Base-by-base conservation (phyloP, 1,140 invertebrate genomes). In the Piezodorus guildinii region DNA sequence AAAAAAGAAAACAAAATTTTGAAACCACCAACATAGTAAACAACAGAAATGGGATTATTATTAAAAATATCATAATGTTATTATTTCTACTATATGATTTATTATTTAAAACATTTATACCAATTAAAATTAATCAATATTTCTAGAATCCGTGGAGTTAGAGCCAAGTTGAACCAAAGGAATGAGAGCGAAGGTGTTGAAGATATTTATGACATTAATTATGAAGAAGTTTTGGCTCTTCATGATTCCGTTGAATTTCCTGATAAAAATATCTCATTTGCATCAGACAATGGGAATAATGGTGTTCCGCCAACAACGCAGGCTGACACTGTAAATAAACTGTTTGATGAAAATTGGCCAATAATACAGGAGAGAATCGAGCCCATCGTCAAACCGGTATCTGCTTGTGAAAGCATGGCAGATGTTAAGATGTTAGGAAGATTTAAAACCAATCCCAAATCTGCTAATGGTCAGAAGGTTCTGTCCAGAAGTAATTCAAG, bases 341-440 rank as follows among this genome's bases (percentile, higher is more conserved):
- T 54, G 15, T 44, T 46, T 25, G 58, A 65, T 21, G 21, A 62
- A 62, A 16, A 21, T 27, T 52, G 51, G n/a, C 60, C 56, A 17
- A 52, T 21, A 34, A 39, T 62, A 23, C 52, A 23, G 14, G 23
- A 23, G 15, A 63, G 63, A 66, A 45, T 46, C 25, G 44, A 46
- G n/a, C 60, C 45, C 19, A 21, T 62, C 16, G 16, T 46, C 15
- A 62, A 62, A 62, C 17, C 59, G 10, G 23, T 27, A 16, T 56
- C 45, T 8, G 44, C 39, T 15, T 12, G 23, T 17, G 21, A 19
- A 46, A 45, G 17, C 6, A 27, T 27, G 15, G 6, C 17, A 27
- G 17, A 23, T 56, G 23, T 23, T 3, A 21, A 56, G 12, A 25
- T 15, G 14, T 10, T 56, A 23, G 23, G 27, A 23, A 21, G 23